Conservation (phyloP, 2,113 vertebrate species). For the Oxygymnocypris stewartii region DNA sequence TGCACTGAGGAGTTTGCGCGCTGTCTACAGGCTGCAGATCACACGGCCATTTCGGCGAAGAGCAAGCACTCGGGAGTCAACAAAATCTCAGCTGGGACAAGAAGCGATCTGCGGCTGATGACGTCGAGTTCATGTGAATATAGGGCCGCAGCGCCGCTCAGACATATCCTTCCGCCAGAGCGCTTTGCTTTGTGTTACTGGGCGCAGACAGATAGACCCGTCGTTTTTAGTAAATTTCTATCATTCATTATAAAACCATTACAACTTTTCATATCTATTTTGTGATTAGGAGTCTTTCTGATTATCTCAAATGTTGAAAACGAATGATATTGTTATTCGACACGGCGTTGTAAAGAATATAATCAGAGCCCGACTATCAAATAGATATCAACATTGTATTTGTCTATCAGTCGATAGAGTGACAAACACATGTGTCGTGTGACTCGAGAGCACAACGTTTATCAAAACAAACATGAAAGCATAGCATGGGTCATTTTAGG, state of each 20-base stretch:
- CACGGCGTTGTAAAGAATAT: neutral
- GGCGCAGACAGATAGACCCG: conserved; percentile 47
- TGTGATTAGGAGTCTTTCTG: neutral
- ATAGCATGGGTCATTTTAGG: neutral
- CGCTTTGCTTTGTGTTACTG: conserved; percentile 53
- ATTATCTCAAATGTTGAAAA: neutral
- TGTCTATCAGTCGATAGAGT: neutral
- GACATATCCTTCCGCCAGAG: conserved; percentile 37
- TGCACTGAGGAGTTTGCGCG: conserved; percentile 74
- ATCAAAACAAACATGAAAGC: neutral
- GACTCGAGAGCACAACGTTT: neutral
- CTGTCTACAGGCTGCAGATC: conserved; percentile 70
- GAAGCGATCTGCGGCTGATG: conserved; percentile 47
- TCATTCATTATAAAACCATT: too few species aligned
- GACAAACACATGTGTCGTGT: neutral
- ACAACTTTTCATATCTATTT: neutral
- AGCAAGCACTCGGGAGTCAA: conserved; percentile 53
- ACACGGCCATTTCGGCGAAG: conserved; percentile 73
- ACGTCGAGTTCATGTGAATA: neutral
- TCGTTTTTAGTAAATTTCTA: neutral
- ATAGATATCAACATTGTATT: neutral
- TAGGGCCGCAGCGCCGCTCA: neutral
- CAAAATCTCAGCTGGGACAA: fast-evolving
- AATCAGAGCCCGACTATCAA: neutral
- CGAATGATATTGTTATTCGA: neutral